Evolutionary conservation across 53 echinoderm and acorn worm genomes (phyloP), one percentile per base, ranked within the genome.

Genomic region (Zoroaster sp.): DNA sequence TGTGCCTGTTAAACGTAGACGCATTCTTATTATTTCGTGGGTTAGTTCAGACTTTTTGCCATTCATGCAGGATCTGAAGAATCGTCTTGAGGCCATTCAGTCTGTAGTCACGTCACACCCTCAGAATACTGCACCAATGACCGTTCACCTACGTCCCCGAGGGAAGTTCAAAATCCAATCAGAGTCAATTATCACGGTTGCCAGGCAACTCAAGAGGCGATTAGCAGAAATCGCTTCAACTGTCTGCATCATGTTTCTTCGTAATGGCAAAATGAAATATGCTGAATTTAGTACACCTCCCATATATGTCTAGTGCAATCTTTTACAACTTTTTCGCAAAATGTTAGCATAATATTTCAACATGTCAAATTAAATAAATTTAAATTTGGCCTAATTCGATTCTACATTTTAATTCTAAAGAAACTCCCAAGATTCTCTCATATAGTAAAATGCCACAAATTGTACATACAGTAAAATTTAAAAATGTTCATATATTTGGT

Each of bases 191-290:
- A 15, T 28, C 1, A 28, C 30, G 11, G 66, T 41, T 36, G 66
- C 41, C 14, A 70, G 89, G 41, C 7, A 80, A 72, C 80, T 89
- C 36, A 89, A 89, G 40, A 78, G 76, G 17, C 35, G 49, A 20
- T 54, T 89, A 20, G 89, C 89, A n/a, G 46, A 51, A 63, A 38
- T 72, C 17, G 78, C 80, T 35, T 72, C 73, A 42, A 80, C 31
- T 30, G 51, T 80, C 33, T 51, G 89, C 80, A 28, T 51, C 2
- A 89, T 89, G 89, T 46, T 18, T 39, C 42, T 89, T 28, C 80
- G 89, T 28, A 89, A 89, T 72, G 89, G 89, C 30, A 89, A 89
- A 53, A 80, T 72, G 40, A 89, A 89, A 45, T 40, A 28, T 59
- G 25, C 63, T 28, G 63, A 59, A 25, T 59, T 59, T 28, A 25